Evolutionary conservation across 2,888 invertebrate species (phyloP), one percentile per base, ranked within the genome.

Genomic region (Agrotis clavis): DNA sequence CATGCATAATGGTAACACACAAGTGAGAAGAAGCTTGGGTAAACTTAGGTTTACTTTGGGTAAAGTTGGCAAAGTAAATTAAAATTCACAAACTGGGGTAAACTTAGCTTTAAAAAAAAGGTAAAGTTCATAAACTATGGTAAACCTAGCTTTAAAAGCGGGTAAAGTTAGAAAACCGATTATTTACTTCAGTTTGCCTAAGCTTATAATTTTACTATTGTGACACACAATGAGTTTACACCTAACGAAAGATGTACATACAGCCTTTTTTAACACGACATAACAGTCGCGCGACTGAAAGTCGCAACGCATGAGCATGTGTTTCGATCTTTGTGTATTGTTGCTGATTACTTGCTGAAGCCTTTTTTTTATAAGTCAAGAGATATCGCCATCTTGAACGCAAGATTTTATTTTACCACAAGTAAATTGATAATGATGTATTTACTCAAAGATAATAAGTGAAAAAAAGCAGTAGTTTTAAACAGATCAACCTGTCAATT

Each of bases 281-380:
- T 62, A 69, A 51, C 64, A 71, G 51, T 56, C 67, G 71, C 67
- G 80, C 80, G 83, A 83, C 63, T 74, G 35, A 66, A 66, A 60
- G 67, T 74, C 73, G 73, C 74, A 74, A 19, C 66, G 84, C 86
- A 84, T 85, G 84, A 72, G 87, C 87, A 87, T 87, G 87, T 76
- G 86, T 85, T 85, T 86, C 81, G 9, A 54, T 66, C 56, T 68
- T 59, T 59, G 73, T 68, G 67, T 75, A 66, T 77, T 82, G 68
- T 56, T 82, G 19, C 63, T 70, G 25, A 18, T 53, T 45, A 57
- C 59, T 71, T 50, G 65, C 63, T 66, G 50, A 68, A 83, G 71
- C 56, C 70, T 80, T 53, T 41, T 19, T 50, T 19, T 45, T 30
- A 0, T 13, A 30, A 62, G 53, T 45, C 9, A 19, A 47, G 72